Evolutionary conservation across 2,113 vertebrate genomes (phyloP).

Genomic region (Crotalus helleri): DNA sequence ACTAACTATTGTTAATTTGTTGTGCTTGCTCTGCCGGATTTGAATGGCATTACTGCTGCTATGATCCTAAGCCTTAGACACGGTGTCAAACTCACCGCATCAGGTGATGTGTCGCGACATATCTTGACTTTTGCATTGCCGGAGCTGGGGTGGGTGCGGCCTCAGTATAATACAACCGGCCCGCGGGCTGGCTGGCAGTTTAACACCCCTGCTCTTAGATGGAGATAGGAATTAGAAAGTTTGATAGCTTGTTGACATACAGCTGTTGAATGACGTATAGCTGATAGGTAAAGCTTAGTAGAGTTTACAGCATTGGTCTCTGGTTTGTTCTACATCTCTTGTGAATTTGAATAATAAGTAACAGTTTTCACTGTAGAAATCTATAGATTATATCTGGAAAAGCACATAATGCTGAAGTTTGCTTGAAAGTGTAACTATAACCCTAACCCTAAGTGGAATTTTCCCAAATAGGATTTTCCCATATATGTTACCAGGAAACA

Average conservation of each 20-base stretch:
- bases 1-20: neutral
- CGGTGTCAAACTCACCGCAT: too few relatives aligned
- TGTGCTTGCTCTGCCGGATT: neutral
- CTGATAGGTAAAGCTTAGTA: neutral
- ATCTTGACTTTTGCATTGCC: too few relatives aligned
- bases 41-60: neutral
- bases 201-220: neutral
- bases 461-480: too few relatives aligned
- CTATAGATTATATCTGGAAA: neutral
- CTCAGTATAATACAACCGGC: too few relatives aligned
- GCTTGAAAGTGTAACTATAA: neutral
- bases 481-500: too few relatives aligned
- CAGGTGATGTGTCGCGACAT: too few relatives aligned
- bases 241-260: neutral
- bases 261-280: neutral
- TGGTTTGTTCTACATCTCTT: neutral
- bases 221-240: neutral
- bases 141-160: too few relatives aligned
- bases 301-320: neutral
- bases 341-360: neutral
- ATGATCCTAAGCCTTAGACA: neutral
- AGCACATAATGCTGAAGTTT: neutral
- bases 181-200: too few relatives aligned
- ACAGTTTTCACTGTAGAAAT: neutral
- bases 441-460: too few relatives aligned